These are phyloP conservation scores for Pluvialis apricaria DNA, from an alignment of 2,113 vertebrate species.

Conservation along the genomic window DNA sequence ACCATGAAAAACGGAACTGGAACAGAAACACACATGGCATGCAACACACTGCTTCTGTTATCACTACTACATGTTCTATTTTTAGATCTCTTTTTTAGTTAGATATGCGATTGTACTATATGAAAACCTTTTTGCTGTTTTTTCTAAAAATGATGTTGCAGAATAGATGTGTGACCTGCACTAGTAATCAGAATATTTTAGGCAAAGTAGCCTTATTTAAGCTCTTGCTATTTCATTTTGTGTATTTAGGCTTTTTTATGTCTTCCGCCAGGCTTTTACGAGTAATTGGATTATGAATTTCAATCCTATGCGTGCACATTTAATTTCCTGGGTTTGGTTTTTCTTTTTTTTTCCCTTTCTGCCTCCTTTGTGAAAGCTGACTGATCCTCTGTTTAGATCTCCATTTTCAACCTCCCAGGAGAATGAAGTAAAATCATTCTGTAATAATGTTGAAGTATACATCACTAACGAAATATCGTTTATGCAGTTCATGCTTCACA, in stretches of 20 bases:
- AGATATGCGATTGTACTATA: not conserved
- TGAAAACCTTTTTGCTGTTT: not conserved
- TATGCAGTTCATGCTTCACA: constrained; percentile 22
- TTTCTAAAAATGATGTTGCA: not conserved
- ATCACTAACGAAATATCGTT: not conserved
- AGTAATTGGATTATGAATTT: constrained; percentile 43
- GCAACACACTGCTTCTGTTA: not conserved
- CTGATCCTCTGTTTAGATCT: not conserved
- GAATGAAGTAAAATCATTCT: not conserved
- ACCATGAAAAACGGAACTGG: not conserved
- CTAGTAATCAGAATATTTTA: not conserved
- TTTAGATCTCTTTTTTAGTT: not conserved
- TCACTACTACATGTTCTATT: not conserved
- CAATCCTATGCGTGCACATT: not conserved
- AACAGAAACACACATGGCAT: not conserved
- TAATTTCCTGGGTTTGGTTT: not conserved
- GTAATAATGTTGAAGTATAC: not conserved
- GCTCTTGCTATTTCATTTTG: not conserved
- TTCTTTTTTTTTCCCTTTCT: not conserved
- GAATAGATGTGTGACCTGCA: not conserved
- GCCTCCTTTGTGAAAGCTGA: not conserved
- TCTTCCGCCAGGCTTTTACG: not conserved
- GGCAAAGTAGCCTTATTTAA: not conserved
- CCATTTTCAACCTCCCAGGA: not conserved
- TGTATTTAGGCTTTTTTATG: not conserved